Percentiles rank a stretch among this genome's conserved stretches.
Conservation (phyloP, 2,888 invertebrate species). For the Sphinx pinastri region DNA sequence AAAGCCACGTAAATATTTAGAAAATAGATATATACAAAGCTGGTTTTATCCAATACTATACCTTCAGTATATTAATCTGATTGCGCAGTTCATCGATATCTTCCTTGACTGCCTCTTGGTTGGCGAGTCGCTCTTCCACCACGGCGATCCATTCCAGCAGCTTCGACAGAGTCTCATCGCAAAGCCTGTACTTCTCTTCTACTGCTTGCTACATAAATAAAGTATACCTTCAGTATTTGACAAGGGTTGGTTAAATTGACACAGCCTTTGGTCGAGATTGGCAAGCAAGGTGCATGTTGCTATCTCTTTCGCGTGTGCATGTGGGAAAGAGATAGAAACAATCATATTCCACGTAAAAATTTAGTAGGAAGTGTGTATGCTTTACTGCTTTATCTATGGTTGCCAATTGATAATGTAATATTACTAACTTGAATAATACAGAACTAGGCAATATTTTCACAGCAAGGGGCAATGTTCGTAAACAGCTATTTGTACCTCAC, state of each 20-base stretch:
- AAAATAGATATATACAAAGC: too few relatives aligned
- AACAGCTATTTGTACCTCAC: background rate
- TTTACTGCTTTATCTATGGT: too few relatives aligned
- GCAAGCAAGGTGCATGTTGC: conserved; percentile 5
- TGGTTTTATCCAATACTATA: conserved; percentile 50
- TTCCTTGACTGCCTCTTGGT: conserved; percentile 94
- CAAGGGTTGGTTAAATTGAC: background rate
- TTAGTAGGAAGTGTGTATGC: too few relatives aligned
- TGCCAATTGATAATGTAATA: too few relatives aligned
- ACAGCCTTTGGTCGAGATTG: conserved; percentile 2
- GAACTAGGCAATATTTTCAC: too few relatives aligned
- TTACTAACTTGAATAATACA: background rate
- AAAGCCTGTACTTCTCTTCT: conserved; percentile 96
- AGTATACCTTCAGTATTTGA: conserved; percentile 33
- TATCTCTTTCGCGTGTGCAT: conserved; percentile 33
- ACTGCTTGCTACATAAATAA: conserved; percentile 91
- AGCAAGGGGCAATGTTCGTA: background rate
- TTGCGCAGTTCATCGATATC: conserved; percentile 93
- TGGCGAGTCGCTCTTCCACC: conserved; percentile 92
- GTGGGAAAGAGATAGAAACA: conserved; percentile 6
- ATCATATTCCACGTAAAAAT: background rate
- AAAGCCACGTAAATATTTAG: too few relatives aligned
- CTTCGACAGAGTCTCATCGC: conserved; percentile 93
- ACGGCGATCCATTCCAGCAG: conserved; percentile 94
- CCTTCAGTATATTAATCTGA: conserved; percentile 95